Evolutionary conservation across 2,113 vertebrate species (phyloP).

Genomic region (Gavialis gangeticus): DNA sequence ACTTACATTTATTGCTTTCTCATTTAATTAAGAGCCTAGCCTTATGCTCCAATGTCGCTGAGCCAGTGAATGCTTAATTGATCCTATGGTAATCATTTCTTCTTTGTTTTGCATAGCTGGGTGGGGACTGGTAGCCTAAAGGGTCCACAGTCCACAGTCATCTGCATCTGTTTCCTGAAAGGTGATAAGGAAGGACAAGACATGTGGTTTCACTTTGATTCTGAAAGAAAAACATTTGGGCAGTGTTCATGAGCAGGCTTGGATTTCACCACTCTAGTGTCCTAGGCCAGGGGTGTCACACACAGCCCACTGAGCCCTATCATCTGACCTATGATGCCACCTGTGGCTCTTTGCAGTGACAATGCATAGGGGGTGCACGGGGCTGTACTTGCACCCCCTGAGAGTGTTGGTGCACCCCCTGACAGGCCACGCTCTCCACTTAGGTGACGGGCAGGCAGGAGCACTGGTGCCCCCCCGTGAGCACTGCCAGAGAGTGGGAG

Average conservation of each 20-base stretch:
- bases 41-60: background rate
- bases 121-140: background rate
- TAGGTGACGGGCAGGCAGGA: too few relatives aligned
- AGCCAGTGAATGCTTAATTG: constrained; percentile 27
- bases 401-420: too few relatives aligned
- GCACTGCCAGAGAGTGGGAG: too few relatives aligned
- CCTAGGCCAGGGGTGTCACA: background rate
- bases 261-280: background rate
- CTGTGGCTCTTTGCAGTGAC: background rate
- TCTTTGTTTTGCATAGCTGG: background rate
- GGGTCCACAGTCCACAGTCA: background rate
- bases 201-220: background rate
- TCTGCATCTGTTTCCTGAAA: background rate
- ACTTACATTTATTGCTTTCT: constrained; percentile 41
- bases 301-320: background rate
- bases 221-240: background rate
- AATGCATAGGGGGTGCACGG: too few relatives aligned
- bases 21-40: constrained; percentile 34
- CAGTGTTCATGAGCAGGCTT: background rate
- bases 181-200: background rate
- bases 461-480: too few relatives aligned
- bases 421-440: too few relatives aligned
- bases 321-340: background rate
- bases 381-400: too few relatives aligned
- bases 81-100: constrained; percentile 27